phyloP scores from a whole-genome alignment of 2,113 vertebrate genomes.

The Microcebus lehilahytsara region DNA sequence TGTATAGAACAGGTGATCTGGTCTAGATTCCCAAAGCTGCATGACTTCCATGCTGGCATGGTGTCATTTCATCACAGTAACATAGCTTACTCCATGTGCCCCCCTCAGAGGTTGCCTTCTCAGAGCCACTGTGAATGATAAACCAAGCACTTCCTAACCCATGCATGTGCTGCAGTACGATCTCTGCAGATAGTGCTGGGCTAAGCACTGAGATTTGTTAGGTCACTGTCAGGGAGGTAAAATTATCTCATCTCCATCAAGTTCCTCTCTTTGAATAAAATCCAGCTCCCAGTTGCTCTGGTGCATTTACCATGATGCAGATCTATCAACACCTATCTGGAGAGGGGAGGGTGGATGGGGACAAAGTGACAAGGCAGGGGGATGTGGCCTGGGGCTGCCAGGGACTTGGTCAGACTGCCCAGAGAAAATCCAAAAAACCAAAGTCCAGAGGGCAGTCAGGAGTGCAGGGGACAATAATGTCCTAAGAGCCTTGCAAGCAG shows the following conservation, averaged over 20 bases:
- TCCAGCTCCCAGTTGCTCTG: not conserved
- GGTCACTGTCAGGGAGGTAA: no score
- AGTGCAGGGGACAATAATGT: not conserved
- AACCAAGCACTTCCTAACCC: no score
- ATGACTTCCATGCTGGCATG: not conserved
- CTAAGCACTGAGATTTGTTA: not conserved
- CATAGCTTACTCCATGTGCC: no score
- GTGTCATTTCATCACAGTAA: not conserved
- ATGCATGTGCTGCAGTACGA: fast-evolving
- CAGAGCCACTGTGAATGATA: not conserved
- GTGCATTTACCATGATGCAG: not conserved
- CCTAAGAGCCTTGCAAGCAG: not conserved
- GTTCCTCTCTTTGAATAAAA: not conserved
- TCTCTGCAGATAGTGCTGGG: no score
- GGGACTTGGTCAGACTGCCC: not conserved
- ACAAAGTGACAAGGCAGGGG: not conserved
- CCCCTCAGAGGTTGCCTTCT: not conserved
- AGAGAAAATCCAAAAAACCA: not conserved
- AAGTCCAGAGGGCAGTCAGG: not conserved
- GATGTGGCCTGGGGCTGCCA: not conserved
- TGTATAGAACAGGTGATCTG: not conserved
- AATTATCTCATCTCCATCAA: not conserved
- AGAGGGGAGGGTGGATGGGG: not conserved
- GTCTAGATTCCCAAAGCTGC: not conserved
- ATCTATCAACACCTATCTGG: not conserved